These are phyloP conservation scores for Hoplias malabaricus DNA, from an alignment of 2,113 vertebrate genomes.

Conservation along the genomic window DNA sequence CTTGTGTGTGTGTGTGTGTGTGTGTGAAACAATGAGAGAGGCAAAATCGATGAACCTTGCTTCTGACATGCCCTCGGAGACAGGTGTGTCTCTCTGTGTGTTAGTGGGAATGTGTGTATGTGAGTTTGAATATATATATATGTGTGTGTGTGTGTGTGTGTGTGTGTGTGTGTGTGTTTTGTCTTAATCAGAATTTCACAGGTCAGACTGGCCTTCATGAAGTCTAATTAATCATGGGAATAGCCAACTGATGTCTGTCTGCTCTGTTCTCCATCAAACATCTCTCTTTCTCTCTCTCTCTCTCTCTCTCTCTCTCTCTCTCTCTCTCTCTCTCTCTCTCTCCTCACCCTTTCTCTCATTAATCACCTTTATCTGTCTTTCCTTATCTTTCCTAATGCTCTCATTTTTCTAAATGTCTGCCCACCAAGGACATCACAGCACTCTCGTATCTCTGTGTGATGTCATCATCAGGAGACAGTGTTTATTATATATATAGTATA, in stretches of 20 bases:
- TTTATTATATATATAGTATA: neutral
- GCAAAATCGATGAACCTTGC: neutral
- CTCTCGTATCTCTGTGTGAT: neutral
- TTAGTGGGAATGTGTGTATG: neutral
- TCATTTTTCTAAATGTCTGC: constrained; percentile 73
- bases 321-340: neutral
- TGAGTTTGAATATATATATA: neutral
- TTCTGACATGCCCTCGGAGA: neutral
- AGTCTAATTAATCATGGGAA: constrained; percentile 51
- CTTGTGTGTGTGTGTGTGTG: neutral
- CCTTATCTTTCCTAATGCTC: constrained; percentile 63
- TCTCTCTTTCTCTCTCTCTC: constrained; percentile 8
- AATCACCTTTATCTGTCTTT: constrained; percentile 40
- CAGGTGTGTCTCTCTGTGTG: neutral
- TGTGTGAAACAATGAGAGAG: neutral
- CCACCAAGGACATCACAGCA: constrained; percentile 46
- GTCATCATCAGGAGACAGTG: constrained; percentile 9
- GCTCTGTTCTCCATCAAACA: constrained; percentile 58
- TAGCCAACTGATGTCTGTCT: constrained; percentile 38
- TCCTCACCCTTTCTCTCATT: neutral
- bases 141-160: neutral
- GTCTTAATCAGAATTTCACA: constrained; percentile 52
- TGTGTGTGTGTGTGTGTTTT: constrained; percentile 16
- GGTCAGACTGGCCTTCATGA: constrained; percentile 43
- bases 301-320: neutral